A percentile compares a stretch with the other conserved stretches of the same genome.
These are phyloP conservation scores for Periplaneta americana DNA, from an alignment of 1,140 invertebrate genomes.

Conservation along the genomic window DNA sequence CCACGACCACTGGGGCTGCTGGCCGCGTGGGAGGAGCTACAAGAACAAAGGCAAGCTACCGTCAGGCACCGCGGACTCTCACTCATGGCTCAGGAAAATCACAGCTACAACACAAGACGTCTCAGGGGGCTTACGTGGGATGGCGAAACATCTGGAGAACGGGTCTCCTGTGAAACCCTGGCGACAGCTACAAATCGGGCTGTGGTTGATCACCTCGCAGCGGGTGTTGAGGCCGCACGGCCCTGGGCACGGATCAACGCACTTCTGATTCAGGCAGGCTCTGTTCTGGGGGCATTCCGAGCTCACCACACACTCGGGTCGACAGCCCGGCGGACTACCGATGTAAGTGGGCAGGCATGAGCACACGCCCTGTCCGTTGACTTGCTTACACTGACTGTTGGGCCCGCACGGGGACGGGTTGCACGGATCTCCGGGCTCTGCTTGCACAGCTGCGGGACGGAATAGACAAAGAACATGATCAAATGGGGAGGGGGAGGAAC, in stretches of 20 bases:
- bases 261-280: slow-evolving; percentile 43
- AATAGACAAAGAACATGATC: slow-evolving; percentile 28
- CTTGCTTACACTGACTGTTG: slow-evolving; percentile 38
- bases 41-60: slow-evolving; percentile 6
- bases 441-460: slow-evolving; percentile 19
- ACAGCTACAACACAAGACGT: neutral
- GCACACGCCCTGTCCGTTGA: slow-evolving; percentile 36
- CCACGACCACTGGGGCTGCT: slow-evolving; percentile 20
- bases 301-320: slow-evolving; percentile 57
- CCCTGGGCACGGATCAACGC: slow-evolving; percentile 46
- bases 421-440: slow-evolving; percentile 32
- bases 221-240: slow-evolving; percentile 47
- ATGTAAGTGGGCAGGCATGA: slow-evolving; percentile 46
- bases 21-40: slow-evolving; percentile 17
- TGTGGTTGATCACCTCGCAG: slow-evolving; percentile 46
- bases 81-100: neutral
- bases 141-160: slow-evolving; percentile 41
- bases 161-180: slow-evolving; percentile 44
- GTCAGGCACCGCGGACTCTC: neutral
- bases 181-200: slow-evolving; percentile 44
- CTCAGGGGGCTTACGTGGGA: slow-evolving; percentile 37
- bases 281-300: slow-evolving; percentile 45
- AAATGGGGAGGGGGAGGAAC: slow-evolving; percentile 21
- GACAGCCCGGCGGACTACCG: slow-evolving; percentile 61
- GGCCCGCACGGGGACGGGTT: slow-evolving; percentile 38